Evolutionary conservation across 2,797 vertebrate genomes (phyloP).

Genomic region (Jordanella pulchra): DNA sequence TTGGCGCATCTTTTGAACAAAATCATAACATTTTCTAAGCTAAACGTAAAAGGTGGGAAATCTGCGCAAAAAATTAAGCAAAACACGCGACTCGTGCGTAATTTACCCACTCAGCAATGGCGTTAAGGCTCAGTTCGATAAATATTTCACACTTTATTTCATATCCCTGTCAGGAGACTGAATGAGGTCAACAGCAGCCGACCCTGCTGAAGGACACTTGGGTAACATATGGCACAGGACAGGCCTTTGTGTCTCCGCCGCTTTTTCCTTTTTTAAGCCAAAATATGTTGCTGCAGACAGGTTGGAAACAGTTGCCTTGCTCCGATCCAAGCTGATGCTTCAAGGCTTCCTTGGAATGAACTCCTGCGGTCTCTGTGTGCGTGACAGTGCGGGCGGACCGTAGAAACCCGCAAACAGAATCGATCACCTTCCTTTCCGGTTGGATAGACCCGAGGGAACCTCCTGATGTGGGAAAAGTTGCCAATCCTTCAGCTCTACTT

Average conservation of each 20-base stretch:
- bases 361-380: slow-evolving; percentile 7
- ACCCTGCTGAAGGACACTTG: slow-evolving; percentile 45
- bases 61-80: background rate
- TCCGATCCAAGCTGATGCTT: slow-evolving; percentile 39
- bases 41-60: no score
- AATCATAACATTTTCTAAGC: background rate
- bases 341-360: slow-evolving; percentile 37
- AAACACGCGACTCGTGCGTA: background rate
- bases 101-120: background rate
- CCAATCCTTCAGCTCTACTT: background rate
- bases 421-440: slow-evolving; percentile 46
- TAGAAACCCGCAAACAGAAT: slow-evolving; percentile 43
- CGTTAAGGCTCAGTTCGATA: background rate
- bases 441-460: slow-evolving; percentile 57
- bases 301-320: slow-evolving; percentile 40
- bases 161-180: slow-evolving; percentile 17
- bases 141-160: slow-evolving; percentile 14
- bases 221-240: slow-evolving; percentile 40
- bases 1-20: background rate
- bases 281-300: slow-evolving; percentile 39
- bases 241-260: slow-evolving; percentile 7
- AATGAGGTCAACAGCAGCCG: slow-evolving; percentile 33
- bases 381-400: slow-evolving; percentile 12
- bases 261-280: slow-evolving; percentile 35
- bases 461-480: slow-evolving; percentile 37